Evolutionary conservation across 2,797 vertebrate genomes (phyloP).

Genomic region (Sebastes steindachneri): DNA sequence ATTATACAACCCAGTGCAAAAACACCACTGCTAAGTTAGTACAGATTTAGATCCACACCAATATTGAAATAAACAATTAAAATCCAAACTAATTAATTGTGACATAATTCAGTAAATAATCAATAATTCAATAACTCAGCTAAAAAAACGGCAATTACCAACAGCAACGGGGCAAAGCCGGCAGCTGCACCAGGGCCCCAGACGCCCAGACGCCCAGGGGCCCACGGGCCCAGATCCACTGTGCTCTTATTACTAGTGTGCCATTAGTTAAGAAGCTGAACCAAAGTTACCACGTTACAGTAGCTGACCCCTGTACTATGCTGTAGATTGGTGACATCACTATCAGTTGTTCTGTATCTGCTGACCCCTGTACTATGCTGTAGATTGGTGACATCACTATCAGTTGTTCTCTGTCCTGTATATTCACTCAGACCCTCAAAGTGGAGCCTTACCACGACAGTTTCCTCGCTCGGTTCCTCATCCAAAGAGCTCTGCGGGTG

Average conservation of each 20-base stretch:
- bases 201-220: too few species aligned
- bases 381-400: not conserved
- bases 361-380: not conserved
- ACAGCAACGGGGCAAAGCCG: too few species aligned
- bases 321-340: too few species aligned
- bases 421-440: constrained; percentile 80
- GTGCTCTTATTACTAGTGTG: too few species aligned
- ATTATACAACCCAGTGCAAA: not conserved
- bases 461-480: constrained; percentile 82
- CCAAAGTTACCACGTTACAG: too few species aligned
- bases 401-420: not conserved
- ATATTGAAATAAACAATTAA: not conserved
- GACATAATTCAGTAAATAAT: not conserved
- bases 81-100: not conserved
- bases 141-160: not conserved
- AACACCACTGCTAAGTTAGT: not conserved
- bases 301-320: too few species aligned
- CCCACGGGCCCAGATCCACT: too few species aligned
- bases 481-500: constrained; percentile 83
- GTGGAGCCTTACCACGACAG: constrained; percentile 87
- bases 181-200: too few species aligned
- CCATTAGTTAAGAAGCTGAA: too few species aligned
- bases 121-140: not conserved
- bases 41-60: not conserved
- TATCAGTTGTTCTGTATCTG: too few species aligned